phyloP scores from a whole-genome alignment of 2,113 vertebrate genomes.

The Desmodus rotundus region DNA sequence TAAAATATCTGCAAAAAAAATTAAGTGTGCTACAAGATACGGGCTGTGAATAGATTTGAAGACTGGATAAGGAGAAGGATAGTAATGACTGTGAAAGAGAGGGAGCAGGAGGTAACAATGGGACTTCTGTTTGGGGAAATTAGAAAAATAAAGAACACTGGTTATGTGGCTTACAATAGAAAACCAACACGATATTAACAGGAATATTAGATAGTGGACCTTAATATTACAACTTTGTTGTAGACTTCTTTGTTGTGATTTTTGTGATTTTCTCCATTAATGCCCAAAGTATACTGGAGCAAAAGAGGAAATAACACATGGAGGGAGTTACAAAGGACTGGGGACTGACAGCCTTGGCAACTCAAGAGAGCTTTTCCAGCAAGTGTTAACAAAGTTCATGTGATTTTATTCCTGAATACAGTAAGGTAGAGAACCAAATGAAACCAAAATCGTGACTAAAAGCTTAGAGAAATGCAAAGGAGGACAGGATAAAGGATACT shows the following conservation, averaged over 20 bases:
- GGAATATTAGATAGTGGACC: neutral
- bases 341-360: neutral
- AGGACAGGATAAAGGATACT: neutral
- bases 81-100: neutral
- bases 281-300: neutral
- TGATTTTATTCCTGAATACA: neutral
- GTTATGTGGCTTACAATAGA: neutral
- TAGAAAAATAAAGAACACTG: neutral
- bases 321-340: neutral
- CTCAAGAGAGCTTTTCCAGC: neutral
- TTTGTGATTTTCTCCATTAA: slow-evolving; percentile 13
- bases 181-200: neutral
- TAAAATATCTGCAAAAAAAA: neutral
- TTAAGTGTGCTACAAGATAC: neutral
- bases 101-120: neutral
- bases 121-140: neutral
- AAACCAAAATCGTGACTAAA: neutral
- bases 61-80: neutral
- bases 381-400: neutral
- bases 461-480: neutral
- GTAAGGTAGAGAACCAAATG: neutral
- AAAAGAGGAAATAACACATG: neutral
- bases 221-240: neutral
- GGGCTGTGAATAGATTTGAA: neutral
- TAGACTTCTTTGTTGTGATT: neutral